These are phyloP conservation scores for Etheostoma cragini DNA, from an alignment of 2,113 vertebrate species.

Conservation along the genomic window DNA sequence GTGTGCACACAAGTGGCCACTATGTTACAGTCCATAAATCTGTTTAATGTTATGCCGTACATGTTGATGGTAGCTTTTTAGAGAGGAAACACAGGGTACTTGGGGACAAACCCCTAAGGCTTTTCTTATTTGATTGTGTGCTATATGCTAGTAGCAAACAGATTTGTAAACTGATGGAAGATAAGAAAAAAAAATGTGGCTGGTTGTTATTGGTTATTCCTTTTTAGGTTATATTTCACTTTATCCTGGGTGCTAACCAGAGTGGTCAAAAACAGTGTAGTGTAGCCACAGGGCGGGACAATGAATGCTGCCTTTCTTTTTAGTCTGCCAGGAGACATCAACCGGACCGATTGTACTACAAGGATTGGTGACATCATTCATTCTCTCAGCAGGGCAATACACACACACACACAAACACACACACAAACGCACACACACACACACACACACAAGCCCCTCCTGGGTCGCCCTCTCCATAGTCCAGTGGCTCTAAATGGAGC, in stretches of 20 bases:
- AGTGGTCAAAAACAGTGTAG: slow-evolving; percentile 53
- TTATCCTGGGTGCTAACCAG: slow-evolving; percentile 47
- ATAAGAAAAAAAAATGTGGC: not conserved
- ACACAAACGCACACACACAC: slow-evolving; percentile 29
- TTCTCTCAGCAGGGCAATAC: slow-evolving; percentile 53
- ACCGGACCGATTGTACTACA: slow-evolving; percentile 61
- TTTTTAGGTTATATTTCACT: not conserved
- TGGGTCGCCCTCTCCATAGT: slow-evolving; percentile 16
- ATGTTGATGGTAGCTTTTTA: slow-evolving; percentile 27
- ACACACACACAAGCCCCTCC: slow-evolving; percentile 3
- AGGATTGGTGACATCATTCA: slow-evolving; percentile 73
- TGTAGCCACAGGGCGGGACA: slow-evolving; percentile 48
- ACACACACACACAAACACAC: slow-evolving; percentile 24
- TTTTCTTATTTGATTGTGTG: slow-evolving; percentile 22
- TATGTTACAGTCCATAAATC: slow-evolving; percentile 55
- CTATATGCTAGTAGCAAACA: not conserved
- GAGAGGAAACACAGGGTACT: slow-evolving; percentile 1
- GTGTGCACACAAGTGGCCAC: slow-evolving; percentile 16
- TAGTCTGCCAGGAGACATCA: slow-evolving; percentile 62
- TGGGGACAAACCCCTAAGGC: slow-evolving; percentile 15
- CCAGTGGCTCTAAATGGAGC: slow-evolving; percentile 46
- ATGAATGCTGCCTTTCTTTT: slow-evolving; percentile 64
- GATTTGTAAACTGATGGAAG: not conserved
- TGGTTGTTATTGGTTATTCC: not conserved
- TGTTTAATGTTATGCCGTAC: slow-evolving; percentile 28